These are phyloP conservation scores for Tympanuchus pallidicinctus DNA, from an alignment of 2,113 vertebrate genomes.

Conservation along the genomic window DNA sequence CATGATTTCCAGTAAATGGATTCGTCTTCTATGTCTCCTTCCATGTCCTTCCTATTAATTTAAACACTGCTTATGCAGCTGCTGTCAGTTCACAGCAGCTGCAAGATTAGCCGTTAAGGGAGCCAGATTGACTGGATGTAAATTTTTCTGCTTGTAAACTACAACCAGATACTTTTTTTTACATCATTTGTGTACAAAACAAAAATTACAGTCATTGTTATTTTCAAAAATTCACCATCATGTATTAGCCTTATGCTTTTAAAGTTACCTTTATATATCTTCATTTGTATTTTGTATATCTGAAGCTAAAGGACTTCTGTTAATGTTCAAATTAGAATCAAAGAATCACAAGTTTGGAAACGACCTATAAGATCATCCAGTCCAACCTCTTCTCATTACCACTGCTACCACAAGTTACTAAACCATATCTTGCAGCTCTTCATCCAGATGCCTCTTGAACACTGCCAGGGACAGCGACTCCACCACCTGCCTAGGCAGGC, in stretches of 20 bases:
- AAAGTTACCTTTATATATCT: not conserved
- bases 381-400: too few species aligned
- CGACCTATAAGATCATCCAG: too few species aligned
- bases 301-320: not conserved
- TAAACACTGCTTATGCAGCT: not conserved
- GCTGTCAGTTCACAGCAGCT: not conserved
- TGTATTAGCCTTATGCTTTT: not conserved
- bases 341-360: too few species aligned
- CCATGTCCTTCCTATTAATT: not conserved
- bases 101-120: not conserved
- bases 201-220: not conserved
- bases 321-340: not conserved
- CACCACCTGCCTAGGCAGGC: too few species aligned
- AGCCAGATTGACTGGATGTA: not conserved
- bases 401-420: too few species aligned
- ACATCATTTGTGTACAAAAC: not conserved
- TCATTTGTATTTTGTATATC: not conserved
- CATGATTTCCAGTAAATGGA: not conserved
- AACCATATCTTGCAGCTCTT: too few species aligned
- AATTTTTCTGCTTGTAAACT: not conserved
- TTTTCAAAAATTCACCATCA: not conserved
- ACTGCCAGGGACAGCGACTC: too few species aligned
- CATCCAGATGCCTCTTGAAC: too few species aligned
- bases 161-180: not conserved
- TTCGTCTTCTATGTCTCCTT: not conserved